Percentiles rank a stretch among this genome's conserved stretches.
Evolutionary conservation across 2,797 vertebrate genomes (phyloP).

Genomic region (Ficedula albicollis): DNA sequence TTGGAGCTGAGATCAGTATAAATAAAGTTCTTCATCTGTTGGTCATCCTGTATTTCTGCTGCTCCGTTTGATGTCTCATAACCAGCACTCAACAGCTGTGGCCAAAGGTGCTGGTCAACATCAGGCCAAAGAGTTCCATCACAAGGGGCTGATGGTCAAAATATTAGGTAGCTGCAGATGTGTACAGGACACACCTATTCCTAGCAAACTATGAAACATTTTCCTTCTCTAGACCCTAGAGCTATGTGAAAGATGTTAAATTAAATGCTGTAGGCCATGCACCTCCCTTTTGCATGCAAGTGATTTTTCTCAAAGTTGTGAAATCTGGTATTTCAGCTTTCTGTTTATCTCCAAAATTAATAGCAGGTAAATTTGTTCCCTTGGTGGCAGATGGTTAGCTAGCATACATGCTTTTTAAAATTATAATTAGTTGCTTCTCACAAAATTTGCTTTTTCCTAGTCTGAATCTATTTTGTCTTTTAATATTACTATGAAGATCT

Average conservation of each 20-base stretch:
- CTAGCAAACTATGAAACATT: neutral
- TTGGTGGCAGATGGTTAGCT: conserved; percentile 29
- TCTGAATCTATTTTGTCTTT: neutral
- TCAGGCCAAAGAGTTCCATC: neutral
- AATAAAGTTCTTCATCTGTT: neutral
- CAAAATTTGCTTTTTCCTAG: neutral
- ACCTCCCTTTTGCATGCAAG: neutral
- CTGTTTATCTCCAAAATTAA: conserved; percentile 40
- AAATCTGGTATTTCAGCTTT: conserved; percentile 2
- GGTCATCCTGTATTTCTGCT: neutral
- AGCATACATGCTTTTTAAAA: neutral
- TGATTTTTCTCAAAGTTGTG: neutral
- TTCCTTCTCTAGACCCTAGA: neutral
- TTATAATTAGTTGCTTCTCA: neutral
- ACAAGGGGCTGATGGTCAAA: neutral
- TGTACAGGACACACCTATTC: neutral
- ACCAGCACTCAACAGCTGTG: neutral
- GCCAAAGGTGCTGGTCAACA: neutral
- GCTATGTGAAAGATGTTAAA: neutral
- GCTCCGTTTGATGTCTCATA: neutral
- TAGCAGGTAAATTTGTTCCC: conserved; percentile 26
- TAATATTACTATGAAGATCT: neutral
- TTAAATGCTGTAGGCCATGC: neutral
- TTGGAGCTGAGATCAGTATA: neutral
- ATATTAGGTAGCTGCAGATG: neutral